Base-by-base conservation (phyloP, 2,797 vertebrate species). In the Thunnus albacares region DNA sequence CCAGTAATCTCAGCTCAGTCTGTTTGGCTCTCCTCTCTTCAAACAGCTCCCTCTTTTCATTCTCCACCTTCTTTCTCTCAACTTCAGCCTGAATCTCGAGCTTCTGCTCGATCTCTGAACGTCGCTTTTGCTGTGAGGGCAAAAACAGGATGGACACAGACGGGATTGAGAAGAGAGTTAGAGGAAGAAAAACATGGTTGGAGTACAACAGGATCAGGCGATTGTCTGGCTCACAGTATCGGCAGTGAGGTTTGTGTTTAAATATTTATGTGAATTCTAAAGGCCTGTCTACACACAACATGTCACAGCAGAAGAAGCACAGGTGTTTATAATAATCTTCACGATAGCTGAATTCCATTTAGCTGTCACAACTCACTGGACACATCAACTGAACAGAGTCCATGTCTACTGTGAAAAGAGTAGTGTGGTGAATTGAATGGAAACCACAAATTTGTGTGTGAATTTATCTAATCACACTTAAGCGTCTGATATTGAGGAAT, bases 91-190 rank as follows among this genome's bases (percentile, higher is more conserved):
- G 97, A 77, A 99, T 97, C 94, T 99, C 98, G 58, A 99, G 96
- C 92, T 99, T 99, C 84, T 99, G 97, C 84, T 99, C 98, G 83
- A 99, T 99, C 94, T 99, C 98, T 89, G 97, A 93, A 58, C 98
- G 96, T 56, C 97, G 94, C 90, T 99, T 99, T 97, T 97, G 96
- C 98, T 99, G 89, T 77, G 75, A 63, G 43, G 66, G 30, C 52
- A 2, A 57, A 55, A 77, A 18, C 4, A 67, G 4, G 26, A 51
- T 20, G 15, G 8, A 30, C 1, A 18, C 18, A 67, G 11, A 47
- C 0, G 1, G 11, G 13, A n/a, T 47, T 15, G 20, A 30, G 4
- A 11, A 38, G n/a, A 63, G 13, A 5, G 24, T 12, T 20, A 3
- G 5, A 22, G 30, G 10, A 35, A 5, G 8, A 57, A 14, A 38